Evolutionary conservation across 2,888 invertebrate genomes (phyloP), one percentile per base, ranked within the genome.

Genomic region (Plemyria rubiginata): DNA sequence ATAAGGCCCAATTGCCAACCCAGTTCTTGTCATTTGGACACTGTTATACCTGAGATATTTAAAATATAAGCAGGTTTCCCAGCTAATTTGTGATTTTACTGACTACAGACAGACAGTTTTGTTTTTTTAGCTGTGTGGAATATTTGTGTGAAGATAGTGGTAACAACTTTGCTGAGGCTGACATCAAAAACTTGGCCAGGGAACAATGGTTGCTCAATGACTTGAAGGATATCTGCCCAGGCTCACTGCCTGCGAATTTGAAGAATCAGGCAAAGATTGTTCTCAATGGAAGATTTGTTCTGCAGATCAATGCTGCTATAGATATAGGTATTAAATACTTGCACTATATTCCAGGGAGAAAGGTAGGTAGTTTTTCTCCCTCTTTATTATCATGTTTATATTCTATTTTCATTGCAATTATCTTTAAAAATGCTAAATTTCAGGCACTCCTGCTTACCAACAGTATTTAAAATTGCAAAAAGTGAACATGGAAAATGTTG

Each of bases 201-300:
- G 93, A 94, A 61, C 96, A 96, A 76, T 96, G 96, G 96, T 80
- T 94, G 50, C 79, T 95, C 4, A 92, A 94, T 70, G 95, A 96
- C 79, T 81, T 96, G 52, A 89, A 94, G 58, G 94, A 95, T 13
- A 94, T 96, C 51, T 94, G 94, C 67, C 93, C 94, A 0, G 94
- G 94, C 0, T 94, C 93, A 52, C 80, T 96, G 46, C 96, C 96
- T 0, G 79, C 77, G 2, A 93, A 94, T 77, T 78, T 96, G 28
- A 82, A 81, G 0, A 76, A 80, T 12, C 84, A 93, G 63, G 83
- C 84, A 46, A 93, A 90, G 71, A 88, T 87, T 0, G 79, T 87
- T 0, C 78, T 95, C 0, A 86, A 84, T 56, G 95, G 94, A 40
- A 91, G 85, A 68, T 95, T 93, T 80, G 93, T 94, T 1, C 79